These are phyloP conservation scores for Aptenodytes forsteri DNA, from an alignment of 2,113 vertebrate species.

Conservation along the genomic window DNA sequence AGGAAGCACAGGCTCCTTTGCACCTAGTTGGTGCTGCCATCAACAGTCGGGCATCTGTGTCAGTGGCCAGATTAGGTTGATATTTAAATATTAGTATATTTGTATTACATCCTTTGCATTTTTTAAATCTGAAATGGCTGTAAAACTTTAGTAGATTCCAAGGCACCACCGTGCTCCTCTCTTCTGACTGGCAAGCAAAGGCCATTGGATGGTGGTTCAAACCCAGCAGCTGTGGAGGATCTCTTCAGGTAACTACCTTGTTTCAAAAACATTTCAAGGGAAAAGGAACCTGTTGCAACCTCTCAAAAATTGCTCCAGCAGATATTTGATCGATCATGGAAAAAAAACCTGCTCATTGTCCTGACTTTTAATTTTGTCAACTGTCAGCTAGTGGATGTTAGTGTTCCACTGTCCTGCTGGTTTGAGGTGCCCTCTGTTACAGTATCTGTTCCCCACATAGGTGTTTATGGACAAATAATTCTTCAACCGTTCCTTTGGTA, in stretches of 20 bases:
- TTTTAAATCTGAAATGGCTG: background rate
- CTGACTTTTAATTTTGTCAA: background rate
- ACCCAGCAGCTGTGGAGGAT: background rate
- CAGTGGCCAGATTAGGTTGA: background rate
- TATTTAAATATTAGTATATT: background rate
- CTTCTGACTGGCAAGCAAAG: background rate
- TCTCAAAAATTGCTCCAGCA: background rate
- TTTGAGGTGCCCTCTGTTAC: background rate
- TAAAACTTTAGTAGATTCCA: background rate
- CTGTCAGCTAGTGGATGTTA: background rate
- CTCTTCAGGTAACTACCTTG: background rate
- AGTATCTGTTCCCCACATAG: background rate
- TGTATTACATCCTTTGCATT: background rate
- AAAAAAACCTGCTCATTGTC: background rate
- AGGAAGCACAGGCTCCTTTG: background rate
- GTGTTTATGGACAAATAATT: background rate
- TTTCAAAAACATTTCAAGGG: background rate
- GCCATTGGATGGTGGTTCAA: background rate
- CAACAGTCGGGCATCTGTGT: background rate
- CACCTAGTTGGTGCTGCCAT: background rate
- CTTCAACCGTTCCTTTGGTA: background rate
- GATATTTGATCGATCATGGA: background rate
- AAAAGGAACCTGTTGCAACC: background rate
- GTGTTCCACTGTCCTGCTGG: background rate
- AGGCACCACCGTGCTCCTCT: background rate